A percentile compares a stretch with the other conserved stretches of the same genome.
These are phyloP conservation scores for Melitaea cinxia DNA, from an alignment of 1,140 invertebrate genomes.

Conservation along the genomic window DNA sequence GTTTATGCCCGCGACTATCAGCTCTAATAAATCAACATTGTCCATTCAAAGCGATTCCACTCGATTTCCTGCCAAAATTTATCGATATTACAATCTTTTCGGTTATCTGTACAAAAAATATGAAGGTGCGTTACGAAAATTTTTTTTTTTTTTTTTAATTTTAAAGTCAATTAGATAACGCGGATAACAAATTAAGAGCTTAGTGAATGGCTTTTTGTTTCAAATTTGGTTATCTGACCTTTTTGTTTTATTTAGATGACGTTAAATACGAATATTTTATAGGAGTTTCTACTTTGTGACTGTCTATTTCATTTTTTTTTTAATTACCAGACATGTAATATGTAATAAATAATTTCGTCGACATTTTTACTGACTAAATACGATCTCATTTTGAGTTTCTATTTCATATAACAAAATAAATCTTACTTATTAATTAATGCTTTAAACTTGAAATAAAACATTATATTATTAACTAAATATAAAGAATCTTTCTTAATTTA, in stretches of 20 bases:
- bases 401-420: too few relatives aligned
- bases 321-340: too few relatives aligned
- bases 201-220: not conserved
- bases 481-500: too few relatives aligned
- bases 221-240: not conserved
- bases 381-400: too few relatives aligned
- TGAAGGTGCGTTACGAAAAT: conserved; percentile 32
- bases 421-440: too few relatives aligned
- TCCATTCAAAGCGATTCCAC: conserved; percentile 50
- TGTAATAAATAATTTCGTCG: too few relatives aligned
- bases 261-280: not conserved
- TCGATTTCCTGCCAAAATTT: conserved; percentile 50
- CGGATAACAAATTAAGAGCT: conserved; percentile 16
- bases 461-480: too few relatives aligned
- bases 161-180: conserved; percentile 31
- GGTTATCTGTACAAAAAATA: conserved; percentile 47
- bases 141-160: conserved; percentile 20
- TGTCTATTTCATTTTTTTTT: too few relatives aligned
- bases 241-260: not conserved
- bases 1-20: conserved; percentile 44
- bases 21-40: conserved; percentile 52
- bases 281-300: too few relatives aligned
- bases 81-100: conserved; percentile 52
- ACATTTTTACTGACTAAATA: too few relatives aligned
- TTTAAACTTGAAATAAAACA: too few relatives aligned